Base-by-base conservation (phyloP, 2,888 invertebrate species). In the Dolichopus griseipennis region DNA sequence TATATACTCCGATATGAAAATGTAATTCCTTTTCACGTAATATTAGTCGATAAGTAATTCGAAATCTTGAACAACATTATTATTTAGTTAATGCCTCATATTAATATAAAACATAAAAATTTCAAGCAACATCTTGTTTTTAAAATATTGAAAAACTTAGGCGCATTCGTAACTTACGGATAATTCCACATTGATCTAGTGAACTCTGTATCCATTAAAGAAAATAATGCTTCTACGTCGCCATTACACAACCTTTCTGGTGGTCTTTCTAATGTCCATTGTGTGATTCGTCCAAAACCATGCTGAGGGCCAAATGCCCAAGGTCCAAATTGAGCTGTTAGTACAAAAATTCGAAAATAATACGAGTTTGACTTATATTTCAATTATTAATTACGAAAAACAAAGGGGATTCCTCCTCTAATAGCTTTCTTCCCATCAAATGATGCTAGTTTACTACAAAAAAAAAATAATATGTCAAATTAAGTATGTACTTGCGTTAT, bases 351-450 rank as follows among this genome's bases (percentile, higher is more conserved):
- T 43, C 18, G 15, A 15, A 20, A 65, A 41, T 43, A 61, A 34
- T 20, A 27, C 9, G 34, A 61, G 20, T 61, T 37, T 33, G 61
- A 61, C 12, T 33, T 33, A 66, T 37, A 33, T 12, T 6, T 52
- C 1, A 18, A 21, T 52, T 15, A 22, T 15, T 27, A 91, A 95
- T 94, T 87, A 97, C 96, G 97, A 83, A 97, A 97, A 73, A 97
- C 93, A 83, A 97, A 91, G 71, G 97, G 97, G 81, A 97, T 95
- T 76, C 97, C 97, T 76, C 97, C 97, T 79, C 97, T 86, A 80
- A 97, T 97, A 72, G 96, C 92, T 81, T 95, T 92, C 82, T 95
- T 95, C 74, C 95, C 95, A 84, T 97, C 96, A 83, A 96, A 97
- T 69, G 95, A 90, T 67, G 97, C 93, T 83, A 95, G 91, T 84